phyloP scores from a whole-genome alignment of 2,888 invertebrate genomes.

The Vandiemenella viatica region DNA sequence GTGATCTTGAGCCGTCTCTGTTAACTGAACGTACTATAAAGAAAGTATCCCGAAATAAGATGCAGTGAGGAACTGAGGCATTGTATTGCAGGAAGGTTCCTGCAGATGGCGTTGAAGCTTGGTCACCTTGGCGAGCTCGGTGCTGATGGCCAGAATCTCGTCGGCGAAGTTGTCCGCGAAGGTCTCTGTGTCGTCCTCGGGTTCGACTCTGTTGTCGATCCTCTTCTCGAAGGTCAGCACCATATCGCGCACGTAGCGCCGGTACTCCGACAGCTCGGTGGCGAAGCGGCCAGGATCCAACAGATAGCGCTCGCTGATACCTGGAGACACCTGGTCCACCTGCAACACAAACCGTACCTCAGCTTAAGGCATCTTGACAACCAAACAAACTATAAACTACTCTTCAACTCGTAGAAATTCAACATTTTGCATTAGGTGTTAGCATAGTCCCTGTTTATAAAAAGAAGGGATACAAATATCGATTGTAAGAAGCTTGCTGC shows the following conservation, averaged over 20 bases:
- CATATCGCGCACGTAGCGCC: constrained; percentile 42
- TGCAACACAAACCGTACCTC: constrained; percentile 26
- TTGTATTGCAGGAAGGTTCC: no score
- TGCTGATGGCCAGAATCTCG: constrained; percentile 44
- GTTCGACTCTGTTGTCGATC: background rate
- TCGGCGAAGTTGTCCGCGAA: constrained; percentile 38
- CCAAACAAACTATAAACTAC: no score
- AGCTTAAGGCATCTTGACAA: background rate
- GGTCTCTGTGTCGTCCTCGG: constrained; percentile 18
- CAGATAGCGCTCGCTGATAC: constrained; percentile 48
- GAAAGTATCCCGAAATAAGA: no score
- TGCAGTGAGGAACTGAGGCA: no score
- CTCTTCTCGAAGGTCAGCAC: constrained; percentile 26
- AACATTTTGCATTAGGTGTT: no score
- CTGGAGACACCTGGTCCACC: constrained; percentile 49
- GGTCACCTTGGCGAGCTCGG: constrained; percentile 43
- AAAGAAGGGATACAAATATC: no score
- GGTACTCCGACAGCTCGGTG: constrained; percentile 43
- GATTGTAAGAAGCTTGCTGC: no score
- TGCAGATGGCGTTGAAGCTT: background rate
- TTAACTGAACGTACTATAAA: no score
- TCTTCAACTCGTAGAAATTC: no score
- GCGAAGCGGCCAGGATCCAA: constrained; percentile 42
- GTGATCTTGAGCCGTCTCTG: no score
- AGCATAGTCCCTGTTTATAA: no score